phyloP scores from a whole-genome alignment of 2,888 invertebrate species.

The Priocnemis perturbator region DNA sequence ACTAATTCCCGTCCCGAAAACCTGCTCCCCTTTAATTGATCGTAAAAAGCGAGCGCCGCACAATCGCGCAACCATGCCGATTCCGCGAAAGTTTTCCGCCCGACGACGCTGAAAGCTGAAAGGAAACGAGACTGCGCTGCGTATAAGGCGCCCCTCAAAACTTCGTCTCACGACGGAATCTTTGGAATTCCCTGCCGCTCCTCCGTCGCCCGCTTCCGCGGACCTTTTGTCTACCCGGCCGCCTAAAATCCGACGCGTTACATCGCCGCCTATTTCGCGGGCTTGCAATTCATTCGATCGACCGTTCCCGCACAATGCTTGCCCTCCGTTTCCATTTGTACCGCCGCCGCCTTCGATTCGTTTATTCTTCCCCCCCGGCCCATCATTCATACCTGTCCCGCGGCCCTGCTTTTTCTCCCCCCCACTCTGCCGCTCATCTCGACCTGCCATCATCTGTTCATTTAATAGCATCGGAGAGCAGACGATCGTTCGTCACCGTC shows the following conservation, averaged over 20 bases:
- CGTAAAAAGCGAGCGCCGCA: conserved; percentile 1
- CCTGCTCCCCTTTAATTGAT: conserved; percentile 5
- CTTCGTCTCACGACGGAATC: neutral
- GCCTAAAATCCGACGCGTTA: neutral
- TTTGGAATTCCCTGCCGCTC: conserved; percentile 1
- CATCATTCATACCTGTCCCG: conserved; percentile 3
- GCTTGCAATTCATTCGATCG: conserved; percentile 14
- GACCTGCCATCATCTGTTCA: too few species aligned
- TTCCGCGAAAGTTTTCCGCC: conserved; percentile 42
- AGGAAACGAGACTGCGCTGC: conserved; percentile 39
- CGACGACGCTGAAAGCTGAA: conserved; percentile 40
- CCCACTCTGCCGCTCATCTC: neutral
- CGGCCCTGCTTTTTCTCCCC: neutral
- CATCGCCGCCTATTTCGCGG: neutral
- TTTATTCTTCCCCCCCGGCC: conserved; percentile 1
- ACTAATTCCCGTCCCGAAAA: too few species aligned
- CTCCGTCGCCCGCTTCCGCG: neutral
- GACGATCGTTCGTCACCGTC: too few species aligned
- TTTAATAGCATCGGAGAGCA: too few species aligned
- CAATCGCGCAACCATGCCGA: conserved; percentile 13
- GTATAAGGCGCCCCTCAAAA: conserved; percentile 3
- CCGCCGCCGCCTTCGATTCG: neutral
- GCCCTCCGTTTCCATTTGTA: conserved; percentile 13
- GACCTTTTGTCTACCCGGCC: neutral
- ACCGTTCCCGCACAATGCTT: neutral